Evolutionary conservation across 2,113 vertebrate species (phyloP), one percentile per base, ranked within the genome.

Genomic region (Solea solea): DNA sequence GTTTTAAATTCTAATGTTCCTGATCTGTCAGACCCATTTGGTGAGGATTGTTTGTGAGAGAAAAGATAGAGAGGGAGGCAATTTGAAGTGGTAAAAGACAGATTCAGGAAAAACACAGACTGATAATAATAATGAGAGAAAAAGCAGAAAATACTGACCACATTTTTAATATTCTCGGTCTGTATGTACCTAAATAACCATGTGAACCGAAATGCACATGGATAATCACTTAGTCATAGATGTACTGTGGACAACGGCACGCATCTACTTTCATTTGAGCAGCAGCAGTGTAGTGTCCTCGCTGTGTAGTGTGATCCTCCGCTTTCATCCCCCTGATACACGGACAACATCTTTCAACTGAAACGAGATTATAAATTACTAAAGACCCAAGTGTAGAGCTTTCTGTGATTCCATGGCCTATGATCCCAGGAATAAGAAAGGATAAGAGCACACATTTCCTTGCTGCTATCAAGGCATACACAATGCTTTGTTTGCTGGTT

Each of bases 1-100:
- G 72, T 80, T 81, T 89, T 75, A 82, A 80, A 82, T 78, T 84
- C 76, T 73, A 55, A 83, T 88, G 87, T 89, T 83, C 69, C 62
- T 53, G 51, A 84, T 80, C 81, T 84, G 82, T 88, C 86, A 81
- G 69, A 80, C 78, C 61, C 83, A 76, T 79, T 76, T 62, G 67
- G 85, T 13, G 77, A 59, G 21, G 57, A 69, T 69, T 78, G 59
- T 71, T 78, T 70, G 72, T n/a, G 7, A 28, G 58, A 66, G 9
- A 46, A 21, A 21, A 71, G 42, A 60, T 52, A 51, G 52, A 56
- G 52, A 46, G 55, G 42, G 27, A 28, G 68, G 52, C 52, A 73
- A 45, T 60, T 51, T 68, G 15, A 21, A 71, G 50, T 54, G 25
- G 16, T 54, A 55, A 58, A 68, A 55, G 13, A 70, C 14, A 3